phyloP scores from a whole-genome alignment of 1,140 invertebrate genomes.

The Anastrepha ludens region DNA sequence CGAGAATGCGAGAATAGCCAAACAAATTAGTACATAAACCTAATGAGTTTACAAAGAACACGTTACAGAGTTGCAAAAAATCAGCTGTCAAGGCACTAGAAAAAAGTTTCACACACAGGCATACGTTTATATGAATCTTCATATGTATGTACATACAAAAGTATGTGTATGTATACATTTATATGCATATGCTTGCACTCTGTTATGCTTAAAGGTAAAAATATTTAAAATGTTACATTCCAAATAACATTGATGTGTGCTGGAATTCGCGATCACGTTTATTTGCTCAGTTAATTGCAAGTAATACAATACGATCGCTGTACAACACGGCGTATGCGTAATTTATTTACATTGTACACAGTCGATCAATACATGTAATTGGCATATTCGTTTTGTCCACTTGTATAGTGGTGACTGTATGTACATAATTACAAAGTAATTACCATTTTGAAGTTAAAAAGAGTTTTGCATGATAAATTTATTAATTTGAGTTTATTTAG shows the following conservation, averaged over 20 bases:
- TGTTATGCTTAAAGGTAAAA: not conserved
- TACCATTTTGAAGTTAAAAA: too few species aligned
- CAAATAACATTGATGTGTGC: not conserved
- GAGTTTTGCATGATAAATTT: too few species aligned
- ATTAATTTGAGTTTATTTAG: too few species aligned
- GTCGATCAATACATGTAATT: not conserved
- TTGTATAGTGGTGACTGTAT: too few species aligned
- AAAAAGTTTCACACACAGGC: not conserved
- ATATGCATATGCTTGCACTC: not conserved
- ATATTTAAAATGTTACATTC: not conserved
- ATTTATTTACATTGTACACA: constrained; percentile 11
- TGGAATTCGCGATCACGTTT: not conserved
- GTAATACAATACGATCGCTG: not conserved
- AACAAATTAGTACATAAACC: constrained; percentile 26
- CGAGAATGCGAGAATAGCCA: constrained; percentile 20
- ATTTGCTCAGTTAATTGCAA: not conserved
- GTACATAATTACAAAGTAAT: too few species aligned
- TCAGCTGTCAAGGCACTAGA: constrained; percentile 5
- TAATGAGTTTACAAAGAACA: not conserved
- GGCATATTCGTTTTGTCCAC: not conserved
- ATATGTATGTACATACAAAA: not conserved
- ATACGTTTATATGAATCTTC: too few species aligned
- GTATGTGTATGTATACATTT: not conserved
- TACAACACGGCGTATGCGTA: constrained; percentile 39
- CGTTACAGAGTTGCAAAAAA: not conserved